Evolutionary conservation across 2,888 invertebrate genomes (phyloP).

Genomic region (Drosophila pseudotalamancana): DNA sequence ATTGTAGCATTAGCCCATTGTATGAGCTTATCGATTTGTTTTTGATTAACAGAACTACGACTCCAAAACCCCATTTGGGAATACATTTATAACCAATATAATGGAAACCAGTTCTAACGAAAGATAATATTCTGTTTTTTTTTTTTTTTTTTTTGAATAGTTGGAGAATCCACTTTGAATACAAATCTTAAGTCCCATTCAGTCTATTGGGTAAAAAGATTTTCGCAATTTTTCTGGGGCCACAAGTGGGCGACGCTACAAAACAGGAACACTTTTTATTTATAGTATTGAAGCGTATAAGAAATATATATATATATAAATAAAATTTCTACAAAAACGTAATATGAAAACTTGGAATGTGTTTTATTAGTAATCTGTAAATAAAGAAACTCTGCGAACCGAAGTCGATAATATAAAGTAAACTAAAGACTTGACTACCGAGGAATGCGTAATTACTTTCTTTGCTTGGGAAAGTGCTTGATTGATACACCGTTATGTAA

Average conservation of each 20-base stretch:
- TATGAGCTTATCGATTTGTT: conserved; percentile 8
- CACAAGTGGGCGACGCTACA: no score
- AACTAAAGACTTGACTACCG: not conserved
- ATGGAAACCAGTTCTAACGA: no score
- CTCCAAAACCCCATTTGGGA: not conserved
- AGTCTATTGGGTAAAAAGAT: no score
- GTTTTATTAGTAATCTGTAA: no score
- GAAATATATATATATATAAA: not conserved
- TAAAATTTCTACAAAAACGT: no score
- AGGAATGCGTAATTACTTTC: not conserved
- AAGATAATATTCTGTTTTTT: no score
- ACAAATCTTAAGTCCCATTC: no score
- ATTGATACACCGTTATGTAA: not conserved
- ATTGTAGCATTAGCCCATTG: conserved; percentile 5
- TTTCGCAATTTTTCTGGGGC: no score
- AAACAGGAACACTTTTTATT: no score
- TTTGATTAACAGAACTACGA: not conserved
- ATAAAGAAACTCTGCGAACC: conserved; percentile 7
- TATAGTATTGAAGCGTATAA: no score
- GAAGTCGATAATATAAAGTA: not conserved
- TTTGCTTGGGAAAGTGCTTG: not conserved
- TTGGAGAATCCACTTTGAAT: no score
- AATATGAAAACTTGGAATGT: no score
- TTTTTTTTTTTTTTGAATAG: not conserved
- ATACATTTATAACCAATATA: not conserved